Evolutionary conservation across 2,113 vertebrate genomes (phyloP).

Genomic region (Scomber japonicus): DNA sequence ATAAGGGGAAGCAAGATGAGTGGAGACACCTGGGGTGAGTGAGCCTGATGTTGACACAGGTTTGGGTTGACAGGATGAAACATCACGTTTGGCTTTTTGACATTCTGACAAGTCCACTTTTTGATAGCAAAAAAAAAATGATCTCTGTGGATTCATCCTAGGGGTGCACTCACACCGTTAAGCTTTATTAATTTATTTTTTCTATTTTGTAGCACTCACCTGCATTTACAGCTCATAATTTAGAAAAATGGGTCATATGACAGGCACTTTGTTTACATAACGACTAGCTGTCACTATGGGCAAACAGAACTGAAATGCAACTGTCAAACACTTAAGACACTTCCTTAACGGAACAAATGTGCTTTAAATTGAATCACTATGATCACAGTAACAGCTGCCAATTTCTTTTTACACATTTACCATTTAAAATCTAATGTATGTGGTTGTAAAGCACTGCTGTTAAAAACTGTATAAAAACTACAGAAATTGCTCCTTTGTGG

Average conservation of each 20-base stretch:
- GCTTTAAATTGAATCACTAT: background rate
- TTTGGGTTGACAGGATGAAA: constrained; percentile 63
- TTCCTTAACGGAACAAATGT: background rate
- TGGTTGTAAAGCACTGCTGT: background rate
- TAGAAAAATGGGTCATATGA: background rate
- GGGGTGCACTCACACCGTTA: background rate
- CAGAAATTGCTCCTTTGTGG: background rate
- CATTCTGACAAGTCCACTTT: constrained; percentile 44
- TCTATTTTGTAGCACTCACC: background rate
- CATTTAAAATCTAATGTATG: background rate
- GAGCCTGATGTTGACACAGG: constrained; percentile 69
- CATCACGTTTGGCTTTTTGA: constrained; percentile 66
- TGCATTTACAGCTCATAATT: background rate
- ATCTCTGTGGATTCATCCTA: background rate
- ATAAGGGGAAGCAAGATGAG: constrained; percentile 49
- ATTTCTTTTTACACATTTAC: background rate
- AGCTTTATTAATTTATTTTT: background rate
- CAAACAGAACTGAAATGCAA: background rate
- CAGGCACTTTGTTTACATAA: constrained; percentile 9
- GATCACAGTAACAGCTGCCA: background rate
- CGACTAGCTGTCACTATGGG: background rate
- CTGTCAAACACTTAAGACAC: constrained; percentile 22
- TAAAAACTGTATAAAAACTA: background rate
- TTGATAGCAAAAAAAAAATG: constrained; percentile 24
- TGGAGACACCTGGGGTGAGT: constrained; percentile 68